phyloP scores from a whole-genome alignment of 2,797 vertebrate genomes.

The Acanthis flammea region DNA sequence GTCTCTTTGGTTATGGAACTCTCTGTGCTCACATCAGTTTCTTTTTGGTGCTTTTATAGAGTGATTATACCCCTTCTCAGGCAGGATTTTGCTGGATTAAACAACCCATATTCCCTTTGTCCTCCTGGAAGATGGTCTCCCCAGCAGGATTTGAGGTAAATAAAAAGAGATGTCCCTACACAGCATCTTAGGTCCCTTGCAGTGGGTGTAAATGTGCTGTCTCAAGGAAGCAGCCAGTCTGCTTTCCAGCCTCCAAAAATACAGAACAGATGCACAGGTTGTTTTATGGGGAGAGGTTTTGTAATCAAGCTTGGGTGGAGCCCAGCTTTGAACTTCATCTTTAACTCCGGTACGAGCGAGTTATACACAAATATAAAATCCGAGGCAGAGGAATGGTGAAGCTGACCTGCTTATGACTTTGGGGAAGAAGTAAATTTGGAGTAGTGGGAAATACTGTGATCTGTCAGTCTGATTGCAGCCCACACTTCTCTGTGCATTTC shows the following conservation, averaged over 20 bases:
- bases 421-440: constrained; percentile 17
- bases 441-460: neutral
- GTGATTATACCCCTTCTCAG: neutral
- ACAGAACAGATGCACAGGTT: neutral
- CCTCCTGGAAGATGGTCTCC: neutral
- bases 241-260: neutral
- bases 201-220: neutral
- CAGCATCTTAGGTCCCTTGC: neutral
- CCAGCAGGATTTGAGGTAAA: neutral
- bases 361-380: neutral
- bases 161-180: neutral
- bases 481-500: neutral
- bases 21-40: neutral
- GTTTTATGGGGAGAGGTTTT: neutral
- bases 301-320: neutral
- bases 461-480: constrained; percentile 35
- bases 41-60: neutral
- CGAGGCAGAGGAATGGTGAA: neutral
- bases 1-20: neutral
- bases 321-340: neutral
- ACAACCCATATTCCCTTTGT: neutral
- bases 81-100: neutral
- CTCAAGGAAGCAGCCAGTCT: neutral
- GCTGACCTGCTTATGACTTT: constrained; percentile 29
- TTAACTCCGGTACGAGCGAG: neutral